These are phyloP conservation scores for Petaurus breviceps DNA, from an alignment of 2,113 vertebrate genomes.

Conservation along the genomic window DNA sequence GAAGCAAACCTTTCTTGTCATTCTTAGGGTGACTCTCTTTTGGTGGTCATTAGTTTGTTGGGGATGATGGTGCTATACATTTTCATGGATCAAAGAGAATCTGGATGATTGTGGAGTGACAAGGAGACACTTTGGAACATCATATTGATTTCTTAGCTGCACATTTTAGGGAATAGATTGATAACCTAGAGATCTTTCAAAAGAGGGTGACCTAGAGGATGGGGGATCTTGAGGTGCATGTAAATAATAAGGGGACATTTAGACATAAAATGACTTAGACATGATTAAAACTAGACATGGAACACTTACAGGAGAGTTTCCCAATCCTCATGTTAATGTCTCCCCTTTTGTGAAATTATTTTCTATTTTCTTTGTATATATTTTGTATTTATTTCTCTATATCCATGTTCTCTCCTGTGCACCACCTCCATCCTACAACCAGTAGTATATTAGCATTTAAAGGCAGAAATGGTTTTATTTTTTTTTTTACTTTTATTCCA, in stretches of 20 bases:
- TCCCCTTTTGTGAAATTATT: not conserved
- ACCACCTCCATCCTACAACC: not conserved
- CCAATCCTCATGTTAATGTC: not conserved
- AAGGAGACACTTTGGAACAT: not conserved
- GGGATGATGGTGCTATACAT: too few relatives aligned
- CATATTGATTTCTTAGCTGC: not conserved
- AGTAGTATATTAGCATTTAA: not conserved
- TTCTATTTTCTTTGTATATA: not conserved
- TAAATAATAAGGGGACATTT: not conserved
- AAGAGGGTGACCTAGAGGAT: not conserved
- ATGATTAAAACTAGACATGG: not conserved
- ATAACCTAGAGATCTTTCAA: not conserved
- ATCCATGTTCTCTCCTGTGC: not conserved
- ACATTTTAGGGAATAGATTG: not conserved
- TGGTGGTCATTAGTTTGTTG: not conserved
- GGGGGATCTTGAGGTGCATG: not conserved
- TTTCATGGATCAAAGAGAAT: not conserved
- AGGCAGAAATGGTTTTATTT: not conserved
- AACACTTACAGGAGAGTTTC: not conserved
- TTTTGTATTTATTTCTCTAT: not conserved
- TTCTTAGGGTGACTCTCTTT: not conserved
- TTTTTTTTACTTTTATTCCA: not conserved
- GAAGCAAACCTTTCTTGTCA: not conserved
- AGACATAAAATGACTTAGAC: not conserved
- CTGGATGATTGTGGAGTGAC: not conserved